These are phyloP conservation scores for Drosophila malerkotliana DNA, from an alignment of 1,140 invertebrate genomes.

Conservation along the genomic window DNA sequence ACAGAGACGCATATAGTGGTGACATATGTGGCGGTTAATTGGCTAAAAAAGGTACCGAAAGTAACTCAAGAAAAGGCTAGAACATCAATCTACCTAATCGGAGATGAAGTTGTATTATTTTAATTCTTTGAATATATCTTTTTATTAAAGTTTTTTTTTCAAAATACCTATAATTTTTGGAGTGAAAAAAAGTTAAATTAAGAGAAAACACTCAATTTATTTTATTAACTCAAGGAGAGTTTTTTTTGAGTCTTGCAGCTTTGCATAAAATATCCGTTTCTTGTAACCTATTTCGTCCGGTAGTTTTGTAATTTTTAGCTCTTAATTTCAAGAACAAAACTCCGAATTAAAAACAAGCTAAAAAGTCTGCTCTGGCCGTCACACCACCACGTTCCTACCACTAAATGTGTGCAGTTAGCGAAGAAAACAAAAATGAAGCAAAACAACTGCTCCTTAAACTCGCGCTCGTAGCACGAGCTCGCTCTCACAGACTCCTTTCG, in stretches of 20 bases:
- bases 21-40: slow-evolving; percentile 1
- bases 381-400: slow-evolving; percentile 66
- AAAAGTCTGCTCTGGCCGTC: slow-evolving; percentile 11
- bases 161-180: too few species aligned
- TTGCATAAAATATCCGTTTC: too few species aligned
- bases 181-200: too few species aligned
- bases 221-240: too few species aligned
- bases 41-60: not conserved
- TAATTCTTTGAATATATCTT: too few species aligned
- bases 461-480: slow-evolving; percentile 57
- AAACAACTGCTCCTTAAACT: slow-evolving; percentile 55
- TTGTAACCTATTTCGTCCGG: too few species aligned
- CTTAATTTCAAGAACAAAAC: not conserved
- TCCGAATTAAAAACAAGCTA: not conserved
- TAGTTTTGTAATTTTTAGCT: not conserved
- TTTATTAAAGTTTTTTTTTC: too few species aligned
- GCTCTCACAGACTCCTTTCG: slow-evolving; percentile 65
- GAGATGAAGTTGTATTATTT: too few species aligned
- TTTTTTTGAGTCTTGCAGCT: too few species aligned
- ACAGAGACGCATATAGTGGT: slow-evolving; percentile 39
- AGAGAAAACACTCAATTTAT: too few species aligned
- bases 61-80: not conserved
- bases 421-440: slow-evolving; percentile 38
- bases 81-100: too few species aligned
- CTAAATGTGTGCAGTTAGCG: slow-evolving; percentile 66